These are phyloP conservation scores for Ditylenchus dipsaci DNA, from an alignment of 1,140 invertebrate genomes.

Conservation along the genomic window DNA sequence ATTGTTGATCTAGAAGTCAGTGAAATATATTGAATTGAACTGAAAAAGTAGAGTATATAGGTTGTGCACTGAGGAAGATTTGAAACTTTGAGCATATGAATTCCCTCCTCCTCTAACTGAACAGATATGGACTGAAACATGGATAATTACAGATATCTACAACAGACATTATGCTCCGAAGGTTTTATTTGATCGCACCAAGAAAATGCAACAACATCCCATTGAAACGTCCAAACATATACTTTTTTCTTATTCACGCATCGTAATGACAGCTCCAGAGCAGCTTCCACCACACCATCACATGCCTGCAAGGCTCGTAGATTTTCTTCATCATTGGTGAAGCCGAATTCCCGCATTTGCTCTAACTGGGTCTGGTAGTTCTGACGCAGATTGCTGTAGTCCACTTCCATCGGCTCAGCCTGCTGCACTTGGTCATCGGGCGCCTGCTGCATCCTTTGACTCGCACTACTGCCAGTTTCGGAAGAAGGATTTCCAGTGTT, in stretches of 20 bases:
- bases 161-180: too few species aligned
- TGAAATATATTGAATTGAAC: too few species aligned
- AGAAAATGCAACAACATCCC: too few species aligned
- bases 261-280: slow-evolving; percentile 18
- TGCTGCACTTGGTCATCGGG: background rate
- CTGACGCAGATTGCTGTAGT: slow-evolving; percentile 7
- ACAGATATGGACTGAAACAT: too few species aligned
- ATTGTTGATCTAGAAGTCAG: too few species aligned
- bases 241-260: slow-evolving; percentile 5
- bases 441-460: background rate
- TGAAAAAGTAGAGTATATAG: too few species aligned
- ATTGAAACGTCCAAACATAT: too few species aligned
- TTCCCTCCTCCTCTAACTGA: too few species aligned
- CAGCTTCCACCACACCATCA: slow-evolving; percentile 10
- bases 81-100: too few species aligned
- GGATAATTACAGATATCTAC: too few species aligned
- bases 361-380: slow-evolving; percentile 4
- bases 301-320: slow-evolving; percentile 18
- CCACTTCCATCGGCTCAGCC: slow-evolving; percentile 5
- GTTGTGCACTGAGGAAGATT: too few species aligned
- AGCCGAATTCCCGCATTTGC: slow-evolving; percentile 14
- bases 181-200: too few species aligned
- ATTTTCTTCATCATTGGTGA: slow-evolving; percentile 20
- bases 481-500: background rate
- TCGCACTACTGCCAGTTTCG: background rate